These are phyloP conservation scores for Alligator mississippiensis DNA, from an alignment of 2,113 vertebrate genomes.

Conservation along the genomic window DNA sequence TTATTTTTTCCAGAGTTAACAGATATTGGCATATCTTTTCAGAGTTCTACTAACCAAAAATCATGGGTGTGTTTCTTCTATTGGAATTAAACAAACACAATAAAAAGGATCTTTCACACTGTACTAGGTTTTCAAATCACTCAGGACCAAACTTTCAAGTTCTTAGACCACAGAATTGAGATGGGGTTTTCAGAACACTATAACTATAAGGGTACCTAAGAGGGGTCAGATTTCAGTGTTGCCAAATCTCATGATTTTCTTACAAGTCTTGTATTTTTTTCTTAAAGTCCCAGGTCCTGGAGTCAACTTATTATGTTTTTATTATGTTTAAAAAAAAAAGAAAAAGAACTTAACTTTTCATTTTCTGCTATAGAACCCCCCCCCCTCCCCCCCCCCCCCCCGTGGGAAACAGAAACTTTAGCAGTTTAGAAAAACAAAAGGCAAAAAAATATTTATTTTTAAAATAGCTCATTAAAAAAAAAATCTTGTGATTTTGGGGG, in stretches of 20 bases:
- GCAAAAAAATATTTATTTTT: neutral
- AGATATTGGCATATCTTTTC: neutral
- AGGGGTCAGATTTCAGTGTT: fast-evolving
- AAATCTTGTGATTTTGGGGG: no score
- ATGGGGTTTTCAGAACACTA: neutral
- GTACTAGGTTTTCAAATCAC: fast-evolving
- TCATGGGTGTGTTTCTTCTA: neutral
- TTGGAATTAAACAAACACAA: no score
- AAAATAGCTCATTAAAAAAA: neutral
- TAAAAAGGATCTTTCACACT: neutral
- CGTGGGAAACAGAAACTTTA: neutral
- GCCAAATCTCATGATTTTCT: neutral
- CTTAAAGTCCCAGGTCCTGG: neutral
- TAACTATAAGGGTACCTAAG: neutral
- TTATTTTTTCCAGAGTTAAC: neutral
- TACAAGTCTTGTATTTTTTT: fast-evolving
- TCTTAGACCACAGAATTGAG: no score
- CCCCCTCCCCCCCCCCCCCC: no score
- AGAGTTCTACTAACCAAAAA: neutral
- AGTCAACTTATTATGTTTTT: neutral
- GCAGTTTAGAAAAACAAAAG: neutral
- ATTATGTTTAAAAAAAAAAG: neutral
- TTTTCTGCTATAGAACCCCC: neutral
- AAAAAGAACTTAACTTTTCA: no score
- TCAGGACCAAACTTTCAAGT: neutral